Percentiles rank a stretch among this genome's conserved stretches.
Evolutionary conservation across 2,888 invertebrate species (phyloP).

Genomic region (Vesta saturnalis): DNA sequence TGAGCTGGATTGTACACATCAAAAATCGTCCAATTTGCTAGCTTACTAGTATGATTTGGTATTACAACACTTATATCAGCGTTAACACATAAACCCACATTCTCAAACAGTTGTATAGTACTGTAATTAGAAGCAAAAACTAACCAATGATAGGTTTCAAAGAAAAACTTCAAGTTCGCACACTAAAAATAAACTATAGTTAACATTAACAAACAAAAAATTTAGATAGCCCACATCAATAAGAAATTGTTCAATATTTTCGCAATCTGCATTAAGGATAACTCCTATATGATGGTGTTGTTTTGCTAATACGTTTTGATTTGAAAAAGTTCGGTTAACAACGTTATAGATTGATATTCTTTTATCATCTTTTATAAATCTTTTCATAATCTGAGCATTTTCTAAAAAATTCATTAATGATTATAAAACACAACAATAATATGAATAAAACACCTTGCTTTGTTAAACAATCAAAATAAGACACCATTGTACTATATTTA

Average conservation of each 20-base stretch:
- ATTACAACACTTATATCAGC: slow-evolving; percentile 62
- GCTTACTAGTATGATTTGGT: slow-evolving; percentile 23
- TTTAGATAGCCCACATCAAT: not conserved
- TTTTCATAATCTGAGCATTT: slow-evolving; percentile 1
- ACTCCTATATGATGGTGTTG: slow-evolving; percentile 10
- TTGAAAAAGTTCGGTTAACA: not conserved
- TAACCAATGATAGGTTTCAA: slow-evolving; percentile 9
- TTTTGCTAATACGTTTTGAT: not conserved
- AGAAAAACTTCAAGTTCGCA: not conserved
- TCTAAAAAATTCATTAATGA: not conserved
- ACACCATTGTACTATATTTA: not conserved
- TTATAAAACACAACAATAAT: not conserved
- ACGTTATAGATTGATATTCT: slow-evolving; percentile 9
- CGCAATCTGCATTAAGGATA: slow-evolving; percentile 36
- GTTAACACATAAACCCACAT: slow-evolving; percentile 51
- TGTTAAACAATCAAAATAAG: not conserved
- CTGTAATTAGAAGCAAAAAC: not conserved
- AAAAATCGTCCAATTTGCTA: slow-evolving; percentile 56
- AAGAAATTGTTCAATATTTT: slow-evolving; percentile 9
- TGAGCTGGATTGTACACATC: slow-evolving; percentile 69
- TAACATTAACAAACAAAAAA: too few species aligned
- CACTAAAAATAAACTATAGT: not conserved
- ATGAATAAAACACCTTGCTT: not conserved
- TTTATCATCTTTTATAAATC: slow-evolving; percentile 3
- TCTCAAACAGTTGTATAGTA: not conserved